These are phyloP conservation scores for Plusia festucae DNA, from an alignment of 2,888 invertebrate species.

Conservation along the genomic window DNA sequence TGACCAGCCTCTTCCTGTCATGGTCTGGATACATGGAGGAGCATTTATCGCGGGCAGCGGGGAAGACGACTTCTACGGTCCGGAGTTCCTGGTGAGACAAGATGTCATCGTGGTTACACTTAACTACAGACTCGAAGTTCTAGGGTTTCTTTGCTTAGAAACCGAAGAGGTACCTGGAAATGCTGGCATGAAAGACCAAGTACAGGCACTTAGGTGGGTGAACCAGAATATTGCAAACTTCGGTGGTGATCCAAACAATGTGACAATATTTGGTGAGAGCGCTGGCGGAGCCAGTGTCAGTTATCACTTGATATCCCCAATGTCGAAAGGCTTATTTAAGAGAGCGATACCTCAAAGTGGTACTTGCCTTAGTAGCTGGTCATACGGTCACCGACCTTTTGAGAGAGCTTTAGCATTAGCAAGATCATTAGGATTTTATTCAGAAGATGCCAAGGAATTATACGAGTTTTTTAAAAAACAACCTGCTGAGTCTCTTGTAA, in stretches of 20 bases:
- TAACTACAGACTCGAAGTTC: slow-evolving; percentile 64
- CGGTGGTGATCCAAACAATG: slow-evolving; percentile 65
- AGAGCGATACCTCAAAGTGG: slow-evolving; percentile 92
- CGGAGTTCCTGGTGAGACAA: slow-evolving; percentile 63
- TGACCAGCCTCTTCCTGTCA: slow-evolving; percentile 55
- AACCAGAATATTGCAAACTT: slow-evolving; percentile 64
- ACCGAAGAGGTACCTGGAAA: slow-evolving; percentile 67
- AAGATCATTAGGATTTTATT: slow-evolving; percentile 63
- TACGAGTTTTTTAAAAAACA: slow-evolving; percentile 61
- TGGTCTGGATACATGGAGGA: slow-evolving; percentile 65
- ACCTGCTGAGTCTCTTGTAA: slow-evolving; percentile 55
- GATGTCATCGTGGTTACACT: slow-evolving; percentile 61
- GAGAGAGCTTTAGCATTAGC: slow-evolving; percentile 74
- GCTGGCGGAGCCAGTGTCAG: slow-evolving; percentile 67
- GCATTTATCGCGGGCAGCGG: slow-evolving; percentile 61
- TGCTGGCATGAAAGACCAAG: slow-evolving; percentile 70
- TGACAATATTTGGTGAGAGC: slow-evolving; percentile 72
- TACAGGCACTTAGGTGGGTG: slow-evolving; percentile 65
- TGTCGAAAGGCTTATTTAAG: slow-evolving; percentile 73
- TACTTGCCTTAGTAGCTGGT: slow-evolving; percentile 89
- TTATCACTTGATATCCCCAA: slow-evolving; percentile 72
- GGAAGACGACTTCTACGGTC: slow-evolving; percentile 59
- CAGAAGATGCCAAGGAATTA: slow-evolving; percentile 61
- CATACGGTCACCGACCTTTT: slow-evolving; percentile 79
- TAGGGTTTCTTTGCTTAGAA: slow-evolving; percentile 66